A percentile compares a stretch with the other conserved stretches of the same genome.
Evolutionary conservation across 1,140 invertebrate species (phyloP).

Genomic region (Bombus soroeensis): DNA sequence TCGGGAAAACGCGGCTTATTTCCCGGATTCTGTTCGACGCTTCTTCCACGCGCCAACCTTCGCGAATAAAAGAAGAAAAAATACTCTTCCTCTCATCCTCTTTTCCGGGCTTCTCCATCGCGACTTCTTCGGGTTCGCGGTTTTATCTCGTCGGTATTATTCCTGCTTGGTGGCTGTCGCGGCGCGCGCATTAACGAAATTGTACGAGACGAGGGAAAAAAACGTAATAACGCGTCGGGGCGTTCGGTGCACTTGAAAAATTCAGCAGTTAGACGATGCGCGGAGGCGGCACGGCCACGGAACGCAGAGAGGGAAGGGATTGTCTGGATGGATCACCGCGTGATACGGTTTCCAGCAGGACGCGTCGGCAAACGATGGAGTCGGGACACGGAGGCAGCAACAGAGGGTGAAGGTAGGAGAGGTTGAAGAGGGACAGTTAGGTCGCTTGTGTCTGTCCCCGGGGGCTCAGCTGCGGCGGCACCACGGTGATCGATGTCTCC

Average conservation of each 20-base stretch:
- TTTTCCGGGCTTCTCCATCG: background rate
- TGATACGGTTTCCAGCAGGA: conserved; percentile 33
- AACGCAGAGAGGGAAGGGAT: background rate
- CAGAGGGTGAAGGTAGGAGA: conserved; percentile 40
- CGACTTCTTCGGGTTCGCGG: background rate
- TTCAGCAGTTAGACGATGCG: conserved; percentile 20
- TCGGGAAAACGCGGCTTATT: conserved; percentile 34
- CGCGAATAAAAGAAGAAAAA: background rate
- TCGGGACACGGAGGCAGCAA: conserved; percentile 16
- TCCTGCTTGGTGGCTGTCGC: no score
- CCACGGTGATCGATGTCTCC: conserved; percentile 78
- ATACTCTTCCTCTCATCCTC: background rate
- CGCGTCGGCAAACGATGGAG: conserved; percentile 20
- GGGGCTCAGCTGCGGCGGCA: conserved; percentile 74
- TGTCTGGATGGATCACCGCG: conserved; percentile 44
- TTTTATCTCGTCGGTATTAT: background rate
- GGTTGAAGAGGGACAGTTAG: conserved; percentile 57
- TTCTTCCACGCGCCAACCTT: background rate
- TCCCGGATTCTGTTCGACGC: background rate
- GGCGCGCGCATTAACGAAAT: background rate
- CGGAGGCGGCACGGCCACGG: background rate
- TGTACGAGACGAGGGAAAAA: background rate
- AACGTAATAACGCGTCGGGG: conserved; percentile 28
- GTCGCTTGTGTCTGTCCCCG: conserved; percentile 72
- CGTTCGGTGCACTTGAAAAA: conserved; percentile 31